Base-by-base conservation (phyloP, 1,140 invertebrate species). In the Halesus radiatus region DNA sequence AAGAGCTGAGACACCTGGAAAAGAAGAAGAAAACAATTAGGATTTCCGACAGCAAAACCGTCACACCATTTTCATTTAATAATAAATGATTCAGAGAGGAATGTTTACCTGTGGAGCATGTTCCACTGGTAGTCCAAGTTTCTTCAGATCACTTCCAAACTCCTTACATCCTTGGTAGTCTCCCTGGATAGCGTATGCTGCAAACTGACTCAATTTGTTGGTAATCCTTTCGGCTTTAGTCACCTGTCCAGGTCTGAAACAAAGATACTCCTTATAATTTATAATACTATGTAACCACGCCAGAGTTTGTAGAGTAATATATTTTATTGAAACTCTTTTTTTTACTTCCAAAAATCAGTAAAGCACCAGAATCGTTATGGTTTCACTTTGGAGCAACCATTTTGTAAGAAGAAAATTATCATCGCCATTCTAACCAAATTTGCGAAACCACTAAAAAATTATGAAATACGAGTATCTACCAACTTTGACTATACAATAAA, bases 61-160 rank as follows among this genome's bases (percentile, higher is more conserved):
- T 54, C 8, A 54, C 52, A 3, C 52, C n/a, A 54, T 54, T 54
- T 7, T 54, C 13, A 32, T 8, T 13, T 45, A 13, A 13, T 45
- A 1, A 45, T 45, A 10, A 45, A 45, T 1, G 10, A 13, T 0
- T 45, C 5, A 13, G 37, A 13, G 0, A 45, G 10, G 2, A 1
- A 13, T 18, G 1, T 20, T 68, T 72, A 93, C 93, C 91, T 97
- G 96, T 18, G 98, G 97, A 10, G 98, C 96, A 88, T 99, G 98
- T 89, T 99, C 98, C 0, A 99, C 95, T 0, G 98, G 98, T 87
- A 98, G 90, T 20, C 98, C 98, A 22, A 98, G 92, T 89, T 98
- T 98, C 83, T 95, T 95, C 26, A 97, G 90, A 87, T 98, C 96
- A 85, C 95, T 96, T 77, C 96, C 96, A 85, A 97, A 97, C 88